phyloP scores from a whole-genome alignment of 2,888 invertebrate species.

The Teleiodes luculella region DNA sequence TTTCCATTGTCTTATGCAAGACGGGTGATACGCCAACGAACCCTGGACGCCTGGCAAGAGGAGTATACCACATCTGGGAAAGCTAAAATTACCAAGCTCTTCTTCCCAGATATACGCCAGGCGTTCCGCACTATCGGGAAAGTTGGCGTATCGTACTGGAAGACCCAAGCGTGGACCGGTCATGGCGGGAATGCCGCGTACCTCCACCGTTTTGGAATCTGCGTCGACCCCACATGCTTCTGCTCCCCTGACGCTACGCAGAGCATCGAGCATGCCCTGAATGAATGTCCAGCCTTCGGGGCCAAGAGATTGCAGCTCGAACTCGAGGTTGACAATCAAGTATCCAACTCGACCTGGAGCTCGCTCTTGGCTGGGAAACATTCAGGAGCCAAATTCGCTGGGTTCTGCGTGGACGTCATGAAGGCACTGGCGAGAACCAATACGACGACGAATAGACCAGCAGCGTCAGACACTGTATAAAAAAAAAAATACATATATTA shows the following conservation, averaged over 20 bases:
- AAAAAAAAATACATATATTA: no score
- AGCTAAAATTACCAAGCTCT: not conserved
- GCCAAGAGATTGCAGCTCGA: no score
- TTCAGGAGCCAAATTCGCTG: no score
- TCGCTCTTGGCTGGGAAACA: no score
- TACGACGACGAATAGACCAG: no score
- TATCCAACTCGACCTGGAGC: no score
- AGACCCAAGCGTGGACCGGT: constrained; percentile 5
- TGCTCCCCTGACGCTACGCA: constrained; percentile 7
- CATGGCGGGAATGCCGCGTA: constrained; percentile 12
- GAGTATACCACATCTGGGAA: not conserved
- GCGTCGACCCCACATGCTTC: constrained; percentile 15
- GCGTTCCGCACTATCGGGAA: not conserved
- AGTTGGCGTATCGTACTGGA: not conserved
- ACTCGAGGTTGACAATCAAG: no score
- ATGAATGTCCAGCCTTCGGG: no score
- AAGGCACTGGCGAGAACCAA: no score
- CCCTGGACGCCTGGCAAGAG: constrained; percentile 5
- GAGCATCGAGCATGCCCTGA: not conserved
- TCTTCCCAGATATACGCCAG: no score
- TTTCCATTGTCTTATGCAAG: constrained; percentile 8
- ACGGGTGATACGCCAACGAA: not conserved
- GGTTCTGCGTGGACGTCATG: no score
- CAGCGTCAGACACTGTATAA: no score
- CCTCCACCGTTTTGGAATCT: not conserved